Base-by-base conservation (phyloP, 2,797 vertebrate species). In the Tokudaia tokunoshimensis region DNA sequence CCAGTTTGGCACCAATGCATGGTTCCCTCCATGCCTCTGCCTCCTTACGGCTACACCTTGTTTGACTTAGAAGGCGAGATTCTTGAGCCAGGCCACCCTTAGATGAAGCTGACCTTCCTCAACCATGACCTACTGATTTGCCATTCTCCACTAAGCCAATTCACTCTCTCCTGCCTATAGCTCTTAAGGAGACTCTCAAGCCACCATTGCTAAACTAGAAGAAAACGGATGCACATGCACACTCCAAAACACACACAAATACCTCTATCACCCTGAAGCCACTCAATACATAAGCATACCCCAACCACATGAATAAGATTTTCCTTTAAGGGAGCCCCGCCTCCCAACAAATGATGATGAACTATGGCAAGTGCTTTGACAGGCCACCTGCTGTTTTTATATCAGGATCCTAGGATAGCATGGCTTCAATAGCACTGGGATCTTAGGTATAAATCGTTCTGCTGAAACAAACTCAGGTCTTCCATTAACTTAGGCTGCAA, bases 241-340 rank as follows among this genome's bases (percentile, higher is more conserved):
- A 15, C 72, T 10, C 20, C n/a, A 41, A 13, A 0, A 4, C n/a
- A 86, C n/a, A 41, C 11, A 17, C 59, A 31, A 50, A 78, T 15
- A 34, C 5, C 72, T 61, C 55, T 47, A 31, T 7, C 10, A 14
- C 52, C 19, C n/a, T 9, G 24, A 41, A 1, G 19, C 41, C 76
- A 57, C 50, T 75, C n/a, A 10, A 50, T 11, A 55, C 7, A 17
- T 17, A 67, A 72, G 37, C 70, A 78, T 24, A 4, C n/a, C 19
- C 74, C 24, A n/a, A 22, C 14, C 31, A 31, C 65, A 91, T 20
- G 47, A 72, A 72, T 17, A 14, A 34, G 8, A 55, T 72, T 81
- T 57, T 95, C 57, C 61, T 86, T 89, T 50, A 17, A 79, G 87
- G 57, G 70, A 92, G 65, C 55, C 81, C 57, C 20, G 31, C n/a